Evolutionary conservation across 2,113 vertebrate genomes (phyloP), one percentile per base, ranked within the genome.

Genomic region (Atlantisia rogersi): DNA sequence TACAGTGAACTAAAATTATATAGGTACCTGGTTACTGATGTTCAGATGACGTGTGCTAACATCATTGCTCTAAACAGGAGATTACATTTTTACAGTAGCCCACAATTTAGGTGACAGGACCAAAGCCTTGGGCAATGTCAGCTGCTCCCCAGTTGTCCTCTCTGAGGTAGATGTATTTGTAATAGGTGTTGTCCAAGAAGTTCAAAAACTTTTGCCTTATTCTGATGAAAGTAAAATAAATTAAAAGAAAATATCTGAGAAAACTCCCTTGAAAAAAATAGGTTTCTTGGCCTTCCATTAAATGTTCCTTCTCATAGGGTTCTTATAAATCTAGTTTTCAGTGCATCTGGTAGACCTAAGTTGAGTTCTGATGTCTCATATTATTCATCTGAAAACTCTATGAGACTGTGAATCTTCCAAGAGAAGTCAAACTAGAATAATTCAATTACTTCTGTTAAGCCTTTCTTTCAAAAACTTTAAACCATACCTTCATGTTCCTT

Each of bases 381-480:
- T 39, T 50, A 56, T 53, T 86, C 2, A 78, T 29, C 39, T 60
- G 20, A 89, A 91, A 93, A 75, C 26, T 22, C 4, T 68, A 31
- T 39, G 21, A 86, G 69, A 69, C 67, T 50, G 10, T 39, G 63
- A 90, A 70, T 25, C 68, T 68, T 73, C 44, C 40, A 83, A 53
- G 37, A 20, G 40, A 83, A 80, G 31, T 52, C 55, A 77, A 77
- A 86, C 20, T 20, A 77, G 73, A 71, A 90, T 74, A 95, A 80
- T 86, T 68, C 55, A 86, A 26, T 62, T 2, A 58, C 50, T 77
- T 82, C 29, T 73, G 88, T 77, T 80, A 88, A 95, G 40, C 8
- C 10, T 68, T 80, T 67, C 40, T 94, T 81, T 87, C 53, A 85
- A 85, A 91, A 88, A 74, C 76, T 58, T 78, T 64, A 90, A 89